phyloP scores from a whole-genome alignment of 1,140 invertebrate genomes.

The Drosophila sturtevanti region DNA sequence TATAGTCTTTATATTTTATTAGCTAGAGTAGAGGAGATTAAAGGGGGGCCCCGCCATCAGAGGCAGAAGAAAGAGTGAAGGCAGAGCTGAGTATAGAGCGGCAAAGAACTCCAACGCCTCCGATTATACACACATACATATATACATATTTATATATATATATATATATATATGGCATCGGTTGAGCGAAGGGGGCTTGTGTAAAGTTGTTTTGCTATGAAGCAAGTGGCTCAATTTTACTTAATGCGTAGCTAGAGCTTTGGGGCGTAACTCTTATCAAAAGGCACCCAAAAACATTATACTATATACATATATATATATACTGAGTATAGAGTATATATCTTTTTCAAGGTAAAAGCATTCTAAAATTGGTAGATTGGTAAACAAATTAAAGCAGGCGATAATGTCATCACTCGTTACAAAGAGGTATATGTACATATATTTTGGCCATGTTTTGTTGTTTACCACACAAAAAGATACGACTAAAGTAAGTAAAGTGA shows the following conservation, averaged over 20 bases:
- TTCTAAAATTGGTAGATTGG: neutral
- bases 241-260: conserved; percentile 43
- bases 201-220: conserved; percentile 32
- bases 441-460: too few relatives aligned
- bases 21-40: neutral
- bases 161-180: neutral
- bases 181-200: neutral
- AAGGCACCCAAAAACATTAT: neutral
- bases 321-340: neutral
- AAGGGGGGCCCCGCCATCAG: too few relatives aligned
- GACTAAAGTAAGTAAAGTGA: neutral
- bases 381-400: neutral
- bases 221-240: conserved; percentile 22
- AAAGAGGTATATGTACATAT: neutral
- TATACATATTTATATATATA: conserved; percentile 7
- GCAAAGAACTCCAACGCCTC: conserved; percentile 42
- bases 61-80: neutral
- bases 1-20: conserved; percentile 51
- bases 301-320: neutral
- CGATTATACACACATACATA: neutral
- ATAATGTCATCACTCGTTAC: neutral
- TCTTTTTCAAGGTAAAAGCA: conserved; percentile 17
- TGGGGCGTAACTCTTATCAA: conserved; percentile 45
- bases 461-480: neutral
- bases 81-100: conserved; percentile 16